Base-by-base conservation (phyloP, 2,797 vertebrate genomes). In the Trematomus bernacchii region DNA sequence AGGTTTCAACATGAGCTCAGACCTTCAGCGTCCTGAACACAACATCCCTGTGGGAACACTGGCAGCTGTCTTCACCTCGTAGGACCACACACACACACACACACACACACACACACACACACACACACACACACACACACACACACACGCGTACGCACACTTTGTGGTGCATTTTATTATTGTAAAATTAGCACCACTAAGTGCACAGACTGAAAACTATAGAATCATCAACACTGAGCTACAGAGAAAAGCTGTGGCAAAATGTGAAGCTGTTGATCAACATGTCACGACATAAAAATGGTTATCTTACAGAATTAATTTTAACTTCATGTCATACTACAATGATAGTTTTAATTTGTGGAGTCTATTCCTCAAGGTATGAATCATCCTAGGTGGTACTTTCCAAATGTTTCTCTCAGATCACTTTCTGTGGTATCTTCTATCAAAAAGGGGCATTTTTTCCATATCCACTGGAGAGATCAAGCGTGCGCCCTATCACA, bases 1-100 rank as follows among this genome's bases (percentile, higher is more conserved):
- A 48, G 98, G 98, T 64, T 99, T 99, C 94, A 99, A 99, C 89
- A 99, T 99, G 98, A 99, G 97, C 48, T 96, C 97, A 71, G 98
- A 99, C 91, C 97, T 99, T 84, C 96, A 95, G 91, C 96, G 96
- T 68, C 97, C 98, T 0, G 93, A 96, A 33, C 86, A 95, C 83
- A 98, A 94, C 94, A 96, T 99, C 90, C 98, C 98, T 30, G 66
- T 98, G 89, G 98, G 98, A 86, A 98, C 98, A 1, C 91, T 99
- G 61, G 97, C 98, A 69, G 98, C 98, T 66, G 94, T 99, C 74
- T 96, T 96, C 86, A 97, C 96, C 87, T 99, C 98, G 98, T 99
- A 97, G 91, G 97, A 96, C 11, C 14, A 72, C 73, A 73, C 18
- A 15, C 53, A 33, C 54, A 77, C 30, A 73, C 77, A 47, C 53